Conservation (phyloP, 2,113 vertebrate genomes). For the Podarcis raffonei region DNA sequence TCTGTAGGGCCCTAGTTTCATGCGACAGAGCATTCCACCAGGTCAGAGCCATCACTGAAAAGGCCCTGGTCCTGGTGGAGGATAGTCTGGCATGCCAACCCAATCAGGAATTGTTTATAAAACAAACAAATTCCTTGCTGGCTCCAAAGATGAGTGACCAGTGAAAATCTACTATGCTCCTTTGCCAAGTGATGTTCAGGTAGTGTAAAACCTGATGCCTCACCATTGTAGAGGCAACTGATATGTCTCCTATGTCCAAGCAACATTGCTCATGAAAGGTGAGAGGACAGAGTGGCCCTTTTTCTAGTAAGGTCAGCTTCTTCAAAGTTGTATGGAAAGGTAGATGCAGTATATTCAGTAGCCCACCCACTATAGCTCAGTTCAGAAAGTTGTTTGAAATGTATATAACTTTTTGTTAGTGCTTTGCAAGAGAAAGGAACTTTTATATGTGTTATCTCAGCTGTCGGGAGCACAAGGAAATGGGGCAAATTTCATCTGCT, state of each 20-base stretch:
- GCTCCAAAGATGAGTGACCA: not conserved
- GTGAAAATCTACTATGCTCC: not conserved
- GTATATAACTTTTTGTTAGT: not conserved
- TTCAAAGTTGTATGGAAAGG: not conserved
- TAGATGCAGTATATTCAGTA: not conserved
- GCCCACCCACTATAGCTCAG: not conserved
- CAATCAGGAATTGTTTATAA: not conserved
- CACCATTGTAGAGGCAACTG: not conserved
- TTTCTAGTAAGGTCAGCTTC: not conserved
- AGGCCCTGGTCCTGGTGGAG: too few species aligned
- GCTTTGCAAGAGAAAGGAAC: slow-evolving; percentile 7
- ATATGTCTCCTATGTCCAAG: not conserved
- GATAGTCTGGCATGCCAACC: not conserved
- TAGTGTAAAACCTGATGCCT: not conserved
- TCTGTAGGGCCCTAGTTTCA: too few species aligned
- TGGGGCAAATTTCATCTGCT: slow-evolving; percentile 40
- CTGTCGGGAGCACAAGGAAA: slow-evolving; percentile 18
- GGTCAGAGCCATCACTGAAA: too few species aligned
- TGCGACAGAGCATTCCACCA: too few species aligned
- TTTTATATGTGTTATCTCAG: not conserved
- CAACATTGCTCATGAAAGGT: not conserved
- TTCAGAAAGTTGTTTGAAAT: not conserved
- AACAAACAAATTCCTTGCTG: not conserved
- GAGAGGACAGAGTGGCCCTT: not conserved
- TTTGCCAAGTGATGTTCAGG: not conserved